phyloP scores from a whole-genome alignment of 2,797 vertebrate genomes.

The Erpetoichthys calabaricus region DNA sequence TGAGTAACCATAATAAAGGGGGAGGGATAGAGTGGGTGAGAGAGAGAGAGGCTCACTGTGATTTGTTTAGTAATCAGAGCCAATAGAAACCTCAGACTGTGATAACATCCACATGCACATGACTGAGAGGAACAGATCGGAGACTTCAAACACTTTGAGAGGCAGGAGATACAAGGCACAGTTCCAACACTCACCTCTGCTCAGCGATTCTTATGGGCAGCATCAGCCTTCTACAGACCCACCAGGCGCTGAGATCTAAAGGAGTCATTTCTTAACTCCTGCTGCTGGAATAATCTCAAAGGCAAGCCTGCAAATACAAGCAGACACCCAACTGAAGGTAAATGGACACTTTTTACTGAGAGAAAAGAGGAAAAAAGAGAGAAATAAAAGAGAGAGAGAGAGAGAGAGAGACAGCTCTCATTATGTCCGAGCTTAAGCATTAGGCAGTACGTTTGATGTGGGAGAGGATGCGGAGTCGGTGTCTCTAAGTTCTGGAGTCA shows the following conservation, averaged over 20 bases:
- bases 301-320: neutral
- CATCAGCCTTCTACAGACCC: slow-evolving; percentile 11
- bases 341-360: no score
- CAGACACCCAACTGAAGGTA: no score
- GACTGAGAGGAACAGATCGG: slow-evolving; percentile 35
- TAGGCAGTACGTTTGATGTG: no score
- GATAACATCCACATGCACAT: slow-evolving; percentile 44
- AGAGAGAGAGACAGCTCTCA: no score
- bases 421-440: no score
- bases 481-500: no score
- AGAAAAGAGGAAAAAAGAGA: no score
- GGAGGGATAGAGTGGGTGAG: neutral
- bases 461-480: no score
- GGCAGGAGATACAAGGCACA: slow-evolving; percentile 7
- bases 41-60: slow-evolving; percentile 36
- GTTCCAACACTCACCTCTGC: neutral
- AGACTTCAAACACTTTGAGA: slow-evolving; percentile 21
- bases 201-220: slow-evolving; percentile 21
- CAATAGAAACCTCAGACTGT: slow-evolving; percentile 40
- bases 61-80: slow-evolving; percentile 44
- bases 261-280: neutral
- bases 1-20: slow-evolving; percentile 8
- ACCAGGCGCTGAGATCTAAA: neutral
- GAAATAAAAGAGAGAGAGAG: no score
- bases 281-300: slow-evolving; percentile 2